Percentiles rank a stretch among this genome's conserved stretches.
Conservation (phyloP, 1,140 invertebrate genomes). For the Frieseomelitta varia region DNA sequence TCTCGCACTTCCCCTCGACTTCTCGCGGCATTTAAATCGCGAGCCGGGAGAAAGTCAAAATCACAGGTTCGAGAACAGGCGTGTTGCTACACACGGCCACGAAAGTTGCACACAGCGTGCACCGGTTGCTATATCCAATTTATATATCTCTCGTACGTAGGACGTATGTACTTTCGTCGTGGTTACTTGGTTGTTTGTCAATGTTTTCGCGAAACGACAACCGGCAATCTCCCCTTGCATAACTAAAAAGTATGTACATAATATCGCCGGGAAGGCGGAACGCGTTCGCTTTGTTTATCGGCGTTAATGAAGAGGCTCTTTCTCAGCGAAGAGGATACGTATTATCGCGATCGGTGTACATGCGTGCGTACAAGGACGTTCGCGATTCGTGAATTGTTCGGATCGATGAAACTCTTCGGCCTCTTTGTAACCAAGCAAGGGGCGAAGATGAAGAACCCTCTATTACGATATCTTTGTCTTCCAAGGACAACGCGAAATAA, state of each 20-base stretch:
- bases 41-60: not conserved
- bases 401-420: conserved; percentile 52
- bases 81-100: not conserved
- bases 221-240: conserved; percentile 11
- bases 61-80: not conserved
- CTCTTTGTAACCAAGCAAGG: not conserved
- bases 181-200: not conserved
- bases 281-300: conserved; percentile 33
- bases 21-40: not conserved
- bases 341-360: conserved; percentile 22
- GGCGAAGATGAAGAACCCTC: conserved; percentile 25
- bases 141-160: not conserved
- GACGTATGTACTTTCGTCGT: not conserved
- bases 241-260: conserved; percentile 1
- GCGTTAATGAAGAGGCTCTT: conserved; percentile 35
- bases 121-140: not conserved
- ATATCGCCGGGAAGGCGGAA: conserved; percentile 9
- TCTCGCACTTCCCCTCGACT: not conserved
- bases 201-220: not conserved
- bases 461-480: conserved; percentile 60
- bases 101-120: not conserved
- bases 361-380: not conserved
- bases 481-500: conserved; percentile 58
- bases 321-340: not conserved
- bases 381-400: conserved; percentile 36